Base-by-base conservation (phyloP, 2,888 invertebrate species). In the Hyalella azteca region DNA sequence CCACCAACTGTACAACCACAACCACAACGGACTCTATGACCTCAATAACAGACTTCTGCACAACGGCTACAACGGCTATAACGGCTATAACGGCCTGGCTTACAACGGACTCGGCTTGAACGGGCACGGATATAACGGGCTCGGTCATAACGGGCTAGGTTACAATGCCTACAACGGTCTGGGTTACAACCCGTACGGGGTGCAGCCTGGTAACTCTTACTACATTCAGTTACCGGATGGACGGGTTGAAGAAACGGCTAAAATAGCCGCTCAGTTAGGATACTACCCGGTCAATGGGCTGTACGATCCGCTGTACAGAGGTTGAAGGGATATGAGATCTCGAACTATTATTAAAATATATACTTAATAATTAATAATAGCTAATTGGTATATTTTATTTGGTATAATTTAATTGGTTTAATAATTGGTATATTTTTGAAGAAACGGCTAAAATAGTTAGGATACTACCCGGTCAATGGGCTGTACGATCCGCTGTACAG, bases 171-270 rank as follows among this genome's bases (percentile, higher is more conserved):
- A 66, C 36, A 66, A 32, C 66, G 29, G 29, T 19, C 19, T 66
- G 36, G 66, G 66, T 5, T 66, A 66, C 66, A 66, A 66, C 66
- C 66, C 66, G 4, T 66, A 66, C 36, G 66, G 66, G 19, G 29
- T 59, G 32, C 59, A 59, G 26, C 59, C 59, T 2, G 73, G 26
- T 3, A 41, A 32, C 40, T 26, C 73, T 1, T 40, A 75, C 75
- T 75, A 75, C 45, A 45, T 75, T 39, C 75, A 45, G 26, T 45
- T 75, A 22, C 75, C 75, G 11, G 75, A 75, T 19, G 75, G 75
- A 19, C 11, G 41, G 15, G 75, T 75, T 0, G 75, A 75, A 19
- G 75, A 75, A 19, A 45, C 75, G 2, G 36, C 75, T 26, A 75
- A 41, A 26, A 45, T 75, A 0, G 75, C 45, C 0, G 75, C 75